Base-by-base conservation (phyloP, 1,140 invertebrate species). In the Sesamia nonagrioides region DNA sequence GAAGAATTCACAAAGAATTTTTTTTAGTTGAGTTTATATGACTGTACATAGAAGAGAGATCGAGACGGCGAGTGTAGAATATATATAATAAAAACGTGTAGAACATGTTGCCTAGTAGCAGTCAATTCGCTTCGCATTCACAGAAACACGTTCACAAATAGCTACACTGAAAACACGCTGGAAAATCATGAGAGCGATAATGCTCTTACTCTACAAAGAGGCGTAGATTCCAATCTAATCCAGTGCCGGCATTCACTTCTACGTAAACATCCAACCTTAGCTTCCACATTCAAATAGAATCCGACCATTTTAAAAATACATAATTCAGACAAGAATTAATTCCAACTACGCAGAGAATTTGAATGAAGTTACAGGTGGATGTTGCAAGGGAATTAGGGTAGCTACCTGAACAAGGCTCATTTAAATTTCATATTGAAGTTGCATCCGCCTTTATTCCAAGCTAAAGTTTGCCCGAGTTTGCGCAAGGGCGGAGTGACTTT, bases 391-490 rank as follows among this genome's bases (percentile, higher is more conserved):
- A 77, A 77, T 77, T 77, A 77, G 61, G 56, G 42, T 76, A 76
- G 40, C 60, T 83, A 81, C 77, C 83, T 85, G 81, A 81, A 79
- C 77, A 48, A 74, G 69, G 56, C 81, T 85, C 79, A 85, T 85
- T 83, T 85, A 83, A 85, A 85, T 85, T 85, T 85, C 82, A 85
- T 80, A 85, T 83, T 78, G 71, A 69, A 81, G 77, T 81, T 83
- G 84, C 84, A 85, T 85, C 77, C 80, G 63, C 75, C 50, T 79
- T 83, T 79, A 78, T 77, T 77, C 78, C 63, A 45, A 17, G 35
- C 7, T 52, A 40, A 74, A 72, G 69, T 69, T 74, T 78, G 61
- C 72, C n/a, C 6, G 50, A 79, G 77, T 79, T 79, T 79, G 78
- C 58, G 58, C 58, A 75, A 78, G 72, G 45, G 7, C 35, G 66